phyloP scores from a whole-genome alignment of 2,888 invertebrate genomes.

The Sphaerophoria taeniata region DNA sequence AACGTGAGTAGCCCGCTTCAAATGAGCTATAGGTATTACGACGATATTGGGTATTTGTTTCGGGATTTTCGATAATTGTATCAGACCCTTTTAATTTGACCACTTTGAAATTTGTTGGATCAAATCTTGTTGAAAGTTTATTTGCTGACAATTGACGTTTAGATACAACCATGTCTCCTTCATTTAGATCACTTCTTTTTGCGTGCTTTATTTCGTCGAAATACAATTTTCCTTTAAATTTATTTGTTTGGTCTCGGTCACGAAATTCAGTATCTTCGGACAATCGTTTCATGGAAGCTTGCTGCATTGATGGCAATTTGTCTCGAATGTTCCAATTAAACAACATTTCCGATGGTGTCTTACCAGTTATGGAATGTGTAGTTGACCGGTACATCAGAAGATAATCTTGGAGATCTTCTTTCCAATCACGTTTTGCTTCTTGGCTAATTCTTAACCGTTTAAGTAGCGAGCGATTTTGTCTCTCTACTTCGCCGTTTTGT shows the following conservation, averaged over 20 bases:
- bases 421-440: neutral
- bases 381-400: constrained; percentile 5
- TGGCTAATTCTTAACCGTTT: neutral
- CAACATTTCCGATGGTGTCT: constrained; percentile 2
- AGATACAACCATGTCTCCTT: neutral
- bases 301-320: no score
- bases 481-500: constrained; percentile 5
- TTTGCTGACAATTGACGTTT: no score
- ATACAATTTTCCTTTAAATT: constrained; percentile 2
- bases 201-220: neutral
- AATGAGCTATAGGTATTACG: neutral
- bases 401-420: neutral
- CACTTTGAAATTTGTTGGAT: constrained; percentile 5
- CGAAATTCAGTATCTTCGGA: no score
- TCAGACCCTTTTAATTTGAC: neutral
- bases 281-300: no score
- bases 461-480: neutral
- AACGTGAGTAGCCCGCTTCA: no score
- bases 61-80: neutral
- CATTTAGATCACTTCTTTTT: neutral
- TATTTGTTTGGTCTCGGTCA: neutral
- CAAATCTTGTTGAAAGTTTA: neutral
- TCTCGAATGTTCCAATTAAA: neutral
- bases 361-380: constrained; percentile 1
- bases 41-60: neutral